phyloP scores from a whole-genome alignment of 2,797 vertebrate species.

The Pelochelys cantorii region DNA sequence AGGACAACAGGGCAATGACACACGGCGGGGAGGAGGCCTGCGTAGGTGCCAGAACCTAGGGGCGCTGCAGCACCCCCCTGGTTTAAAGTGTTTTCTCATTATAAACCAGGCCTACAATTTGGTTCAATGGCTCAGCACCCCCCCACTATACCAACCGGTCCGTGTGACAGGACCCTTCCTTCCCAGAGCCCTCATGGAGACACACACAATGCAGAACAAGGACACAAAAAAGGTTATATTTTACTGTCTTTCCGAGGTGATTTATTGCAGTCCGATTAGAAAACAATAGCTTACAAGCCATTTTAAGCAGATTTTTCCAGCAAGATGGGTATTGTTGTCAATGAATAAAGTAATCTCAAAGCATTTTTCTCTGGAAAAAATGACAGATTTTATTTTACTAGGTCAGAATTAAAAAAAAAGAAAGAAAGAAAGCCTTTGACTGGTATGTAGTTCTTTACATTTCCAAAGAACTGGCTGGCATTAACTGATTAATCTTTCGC shows the following conservation, averaged over 20 bases:
- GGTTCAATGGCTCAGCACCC: too few species aligned
- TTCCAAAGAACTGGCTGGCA: constrained; percentile 47
- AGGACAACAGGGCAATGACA: not conserved
- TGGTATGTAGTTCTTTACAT: constrained; percentile 38
- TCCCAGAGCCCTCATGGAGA: not conserved
- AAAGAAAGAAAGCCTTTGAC: not conserved
- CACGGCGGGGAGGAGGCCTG: accelerated
- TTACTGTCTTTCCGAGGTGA: not conserved
- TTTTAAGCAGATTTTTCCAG: constrained; percentile 41
- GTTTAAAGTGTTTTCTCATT: too few species aligned
- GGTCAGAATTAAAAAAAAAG: constrained; percentile 25
- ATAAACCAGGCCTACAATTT: too few species aligned
- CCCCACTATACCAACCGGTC: too few species aligned
- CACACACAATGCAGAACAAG: not conserved
- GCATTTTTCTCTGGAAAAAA: not conserved
- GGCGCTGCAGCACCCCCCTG: too few species aligned
- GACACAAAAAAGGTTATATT: accelerated
- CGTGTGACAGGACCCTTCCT: not conserved
- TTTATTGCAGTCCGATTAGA: not conserved
- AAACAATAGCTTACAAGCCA: not conserved
- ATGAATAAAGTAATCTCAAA: constrained; percentile 14
- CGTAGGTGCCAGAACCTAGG: too few species aligned
- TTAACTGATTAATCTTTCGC: constrained; percentile 69
- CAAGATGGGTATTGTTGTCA: constrained; percentile 23
- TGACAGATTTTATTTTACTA: constrained; percentile 25